A percentile compares a stretch with the other conserved stretches of the same genome.
Evolutionary conservation across 2,888 invertebrate genomes (phyloP).

Genomic region (Leptogaster cylindrica): DNA sequence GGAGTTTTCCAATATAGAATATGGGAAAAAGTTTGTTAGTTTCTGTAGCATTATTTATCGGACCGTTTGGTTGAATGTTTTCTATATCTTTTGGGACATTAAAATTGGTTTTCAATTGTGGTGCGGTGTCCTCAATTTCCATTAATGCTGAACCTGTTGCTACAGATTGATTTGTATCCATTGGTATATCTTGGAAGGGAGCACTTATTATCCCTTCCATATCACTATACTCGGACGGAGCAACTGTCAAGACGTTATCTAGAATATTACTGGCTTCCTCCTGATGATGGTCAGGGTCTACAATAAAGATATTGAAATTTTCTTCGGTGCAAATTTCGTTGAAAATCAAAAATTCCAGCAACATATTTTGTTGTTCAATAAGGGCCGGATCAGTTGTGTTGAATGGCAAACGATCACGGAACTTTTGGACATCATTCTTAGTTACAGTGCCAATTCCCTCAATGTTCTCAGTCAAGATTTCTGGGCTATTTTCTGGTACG

Average conservation of each 20-base stretch:
- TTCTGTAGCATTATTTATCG: background rate
- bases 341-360: constrained; percentile 52
- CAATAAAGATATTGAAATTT: constrained; percentile 54
- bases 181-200: too few relatives aligned
- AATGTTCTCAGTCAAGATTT: constrained; percentile 11
- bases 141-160: too few relatives aligned
- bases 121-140: background rate
- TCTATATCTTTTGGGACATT: background rate
- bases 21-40: constrained; percentile 62
- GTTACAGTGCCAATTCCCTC: background rate
- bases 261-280: constrained; percentile 51
- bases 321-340: constrained; percentile 53
- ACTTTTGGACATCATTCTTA: background rate
- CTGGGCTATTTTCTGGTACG: constrained; percentile 49
- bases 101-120: too few relatives aligned
- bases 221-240: too few relatives aligned
- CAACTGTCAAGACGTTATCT: too few relatives aligned
- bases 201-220: too few relatives aligned
- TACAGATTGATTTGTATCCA: too few relatives aligned
- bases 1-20: constrained; percentile 53
- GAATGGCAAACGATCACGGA: background rate
- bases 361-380: constrained; percentile 50
- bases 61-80: constrained; percentile 18
- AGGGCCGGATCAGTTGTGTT: constrained; percentile 51
- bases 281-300: constrained; percentile 50